Base-by-base conservation (phyloP, 2,113 vertebrate genomes). In the Paradisaea rubra region DNA sequence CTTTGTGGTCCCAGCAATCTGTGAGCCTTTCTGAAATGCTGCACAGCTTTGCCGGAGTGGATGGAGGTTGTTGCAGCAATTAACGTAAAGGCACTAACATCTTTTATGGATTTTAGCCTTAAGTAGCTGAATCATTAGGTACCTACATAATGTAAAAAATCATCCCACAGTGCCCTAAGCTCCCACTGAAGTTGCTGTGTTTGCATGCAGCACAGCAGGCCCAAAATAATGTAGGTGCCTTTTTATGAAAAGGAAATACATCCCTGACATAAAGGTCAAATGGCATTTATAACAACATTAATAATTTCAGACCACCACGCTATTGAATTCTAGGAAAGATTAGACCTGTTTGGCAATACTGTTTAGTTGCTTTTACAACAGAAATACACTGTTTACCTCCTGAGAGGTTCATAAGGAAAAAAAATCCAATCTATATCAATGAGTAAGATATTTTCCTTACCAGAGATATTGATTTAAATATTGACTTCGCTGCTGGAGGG, bases 371-470 rank as follows among this genome's bases (percentile, higher is more conserved):
- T 82, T 93, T 93, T 78, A 56, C 57, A 76, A 81, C 79, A 91
- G 88, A 95, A 96, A 95, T 92, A 73, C 2, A 11, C 80, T 96
- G 89, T 95, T 97, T 91, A 95, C 59, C 88, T 93, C 86, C 93
- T 12, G 21, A 94, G 91, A 96, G 93, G 93, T 97, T 97, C 92
- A 93, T 95, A 97, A 97, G 93, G 80, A 86, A 97, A 87, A 97
- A 96, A 97, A 94, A 81, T 81, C 54, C 92, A 91, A 91, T 95
- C 86, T 84, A 41, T 89, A 95, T 96, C 95, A 94, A 95, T 95
- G 85, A 96, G 94, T 95, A 97, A 97, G 95, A 95, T 96, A 89
- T 97, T 97, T 97, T 95, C 94, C 95, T 95, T 95, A 95, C 95
- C 56, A 85, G 93, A 95, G 85, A 82, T 97, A 98, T 98, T 93